Conservation (phyloP, 2,888 invertebrate genomes). For the Leptinotarsa tumamoca region DNA sequence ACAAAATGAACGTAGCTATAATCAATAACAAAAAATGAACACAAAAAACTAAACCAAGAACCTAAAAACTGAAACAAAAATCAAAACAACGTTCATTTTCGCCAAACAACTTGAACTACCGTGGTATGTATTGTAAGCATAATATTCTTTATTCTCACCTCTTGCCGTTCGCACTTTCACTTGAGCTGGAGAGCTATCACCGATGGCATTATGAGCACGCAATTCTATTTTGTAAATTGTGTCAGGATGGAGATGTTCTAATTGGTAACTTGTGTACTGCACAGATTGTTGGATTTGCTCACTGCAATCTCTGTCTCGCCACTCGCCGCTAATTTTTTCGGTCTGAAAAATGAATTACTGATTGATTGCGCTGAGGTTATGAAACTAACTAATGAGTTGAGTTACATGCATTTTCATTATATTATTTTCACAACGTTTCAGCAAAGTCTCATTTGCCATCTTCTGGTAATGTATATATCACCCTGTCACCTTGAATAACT, state of each 20-base stretch:
- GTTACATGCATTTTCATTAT: no score
- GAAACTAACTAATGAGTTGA: no score
- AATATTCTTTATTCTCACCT: slow-evolving; percentile 75
- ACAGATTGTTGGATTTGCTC: slow-evolving; percentile 73
- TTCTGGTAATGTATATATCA: no score
- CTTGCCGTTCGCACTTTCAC: slow-evolving; percentile 86
- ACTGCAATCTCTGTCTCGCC: slow-evolving; percentile 72
- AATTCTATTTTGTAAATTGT: slow-evolving; percentile 87
- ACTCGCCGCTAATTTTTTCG: slow-evolving; percentile 75
- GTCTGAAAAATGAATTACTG: slow-evolving; percentile 67
- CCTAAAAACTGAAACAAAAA: slow-evolving; percentile 45
- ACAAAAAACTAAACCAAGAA: slow-evolving; percentile 39
- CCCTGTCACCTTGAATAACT: no score
- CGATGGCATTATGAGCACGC: slow-evolving; percentile 87
- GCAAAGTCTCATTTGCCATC: no score
- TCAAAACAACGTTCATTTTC: slow-evolving; percentile 33
- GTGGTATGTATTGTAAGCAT: slow-evolving; percentile 45
- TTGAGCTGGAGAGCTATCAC: slow-evolving; percentile 82
- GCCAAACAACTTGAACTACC: slow-evolving; percentile 34
- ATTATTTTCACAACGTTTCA: no score
- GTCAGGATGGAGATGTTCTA: slow-evolving; percentile 79
- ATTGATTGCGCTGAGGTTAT: no score
- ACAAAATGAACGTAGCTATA: slow-evolving; percentile 30
- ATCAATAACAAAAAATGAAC: background rate
- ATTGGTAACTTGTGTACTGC: slow-evolving; percentile 75